Percentiles rank a stretch among this genome's conserved stretches.
phyloP scores from a whole-genome alignment of 2,797 vertebrate genomes.

The Margarornis squamiger region DNA sequence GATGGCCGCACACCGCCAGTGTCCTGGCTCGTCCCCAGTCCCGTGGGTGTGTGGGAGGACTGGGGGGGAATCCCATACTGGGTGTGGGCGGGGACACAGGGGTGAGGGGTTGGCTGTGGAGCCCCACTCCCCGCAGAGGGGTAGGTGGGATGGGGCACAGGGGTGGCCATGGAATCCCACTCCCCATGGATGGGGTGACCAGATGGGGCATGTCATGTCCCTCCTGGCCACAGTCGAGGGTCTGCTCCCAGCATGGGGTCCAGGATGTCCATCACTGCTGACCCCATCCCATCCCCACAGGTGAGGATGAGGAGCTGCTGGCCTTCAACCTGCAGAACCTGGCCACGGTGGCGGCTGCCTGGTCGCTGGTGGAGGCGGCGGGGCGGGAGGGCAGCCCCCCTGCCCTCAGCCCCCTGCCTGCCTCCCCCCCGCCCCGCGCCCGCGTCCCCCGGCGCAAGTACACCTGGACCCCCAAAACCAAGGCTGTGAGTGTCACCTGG shows the following conservation, averaged over 20 bases:
- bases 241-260: not conserved
- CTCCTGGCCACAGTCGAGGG: not conserved
- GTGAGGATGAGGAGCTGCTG: constrained; percentile 83
- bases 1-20: not conserved
- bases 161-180: not conserved
- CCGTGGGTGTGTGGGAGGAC: not conserved
- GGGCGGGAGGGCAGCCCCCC: constrained; percentile 65
- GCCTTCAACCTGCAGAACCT: constrained; percentile 91
- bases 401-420: constrained; percentile 48
- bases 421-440: constrained; percentile 75
- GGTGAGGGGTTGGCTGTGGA: not conserved
- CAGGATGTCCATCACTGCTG: rapidly evolving
- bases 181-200: not conserved
- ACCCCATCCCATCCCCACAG: not conserved
- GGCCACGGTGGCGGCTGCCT: constrained; percentile 90
- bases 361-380: constrained; percentile 86
- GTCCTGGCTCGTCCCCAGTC: not conserved
- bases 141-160: not conserved
- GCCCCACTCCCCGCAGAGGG: not conserved
- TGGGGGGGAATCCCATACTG: rapidly evolving
- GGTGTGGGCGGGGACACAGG: rapidly evolving
- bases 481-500: constrained; percentile 81
- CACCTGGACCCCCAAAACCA: constrained; percentile 91
- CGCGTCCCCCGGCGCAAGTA: constrained; percentile 89
- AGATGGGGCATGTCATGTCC: not conserved